These are phyloP conservation scores for Leptinotarsa undecemlineata DNA, from an alignment of 1,140 invertebrate genomes.

Conservation along the genomic window DNA sequence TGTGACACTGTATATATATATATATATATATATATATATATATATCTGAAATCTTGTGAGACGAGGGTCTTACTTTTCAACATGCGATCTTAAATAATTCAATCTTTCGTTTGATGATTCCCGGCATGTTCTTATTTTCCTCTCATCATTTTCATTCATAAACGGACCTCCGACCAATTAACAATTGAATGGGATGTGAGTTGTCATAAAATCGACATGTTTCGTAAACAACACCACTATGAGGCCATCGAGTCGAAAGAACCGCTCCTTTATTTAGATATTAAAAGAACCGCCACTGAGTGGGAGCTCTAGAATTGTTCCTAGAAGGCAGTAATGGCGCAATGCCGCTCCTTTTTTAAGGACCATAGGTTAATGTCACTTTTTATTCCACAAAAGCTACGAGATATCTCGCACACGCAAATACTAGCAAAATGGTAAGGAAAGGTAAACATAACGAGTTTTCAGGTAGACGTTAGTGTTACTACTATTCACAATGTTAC, in stretches of 20 bases:
- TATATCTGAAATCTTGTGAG: too few relatives aligned
- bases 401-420: constrained; percentile 8
- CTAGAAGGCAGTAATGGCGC: constrained; percentile 22
- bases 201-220: constrained; percentile 16
- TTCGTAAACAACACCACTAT: constrained; percentile 14
- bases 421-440: not conserved
- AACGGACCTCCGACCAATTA: not conserved
- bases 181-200: not conserved
- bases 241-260: constrained; percentile 1
- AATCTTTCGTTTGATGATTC: too few relatives aligned
- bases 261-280: constrained; percentile 38
- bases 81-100: too few relatives aligned
- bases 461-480: not conserved
- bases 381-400: constrained; percentile 7
- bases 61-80: too few relatives aligned
- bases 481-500: not conserved
- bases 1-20: too few relatives aligned
- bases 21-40: too few relatives aligned
- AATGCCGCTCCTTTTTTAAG: constrained; percentile 34
- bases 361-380: constrained; percentile 26
- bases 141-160: not conserved
- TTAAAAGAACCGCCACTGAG: constrained; percentile 32
- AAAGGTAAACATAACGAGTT: not conserved
- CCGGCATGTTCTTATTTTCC: too few relatives aligned
- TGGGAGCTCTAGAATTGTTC: constrained; percentile 34